Evolutionary conservation across 2,113 vertebrate species (phyloP), one percentile per base, ranked within the genome.

Genomic region (Cololabis saira): DNA sequence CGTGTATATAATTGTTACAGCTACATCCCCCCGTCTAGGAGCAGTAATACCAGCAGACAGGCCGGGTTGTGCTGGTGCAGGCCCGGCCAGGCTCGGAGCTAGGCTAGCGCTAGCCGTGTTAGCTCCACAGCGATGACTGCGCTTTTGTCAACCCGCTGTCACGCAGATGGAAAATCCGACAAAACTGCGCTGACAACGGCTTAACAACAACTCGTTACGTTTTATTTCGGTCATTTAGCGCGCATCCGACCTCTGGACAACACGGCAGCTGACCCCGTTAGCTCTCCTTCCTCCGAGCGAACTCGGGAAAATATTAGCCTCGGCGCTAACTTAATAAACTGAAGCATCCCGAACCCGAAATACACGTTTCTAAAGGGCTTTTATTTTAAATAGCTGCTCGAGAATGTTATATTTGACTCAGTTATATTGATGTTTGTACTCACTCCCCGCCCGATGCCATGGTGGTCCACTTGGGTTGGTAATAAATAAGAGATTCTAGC

Each of bases 361-460:
- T 65, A 19, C 48, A 37, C 50, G 19, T 68, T 77, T 68, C 58
- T n/a, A 47, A 80, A 71, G 10, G 12, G 1, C 12, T 50, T 71
- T 54, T 17, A 2, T n/a, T 48, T 1, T 22, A 27, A 3, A 11
- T 12, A 15, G 14, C 2, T 16, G 14, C 12, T 22, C 9, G 8
- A 50, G 44, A 41, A 45, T 41, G 22, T n/a, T 1, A 48, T 3
- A 22, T 50, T 47, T 52, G 11, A 37, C 44, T 11, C 12, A 21
- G 1, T 47, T 0, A 8, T 2, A 63, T 55, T 0, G 3, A 12
- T 8, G 12, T 70, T 3, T 63, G 0, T 69, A 93, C 93, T 94
- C 85, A 94, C 93, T 94, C 93, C 85, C 90, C 93, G 67, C 91
- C 93, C 80, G 93, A 93, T 79, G 93, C 93, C 93, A 94, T 94